phyloP scores from a whole-genome alignment of 1,140 invertebrate species.

The Dufourea novaeangliae region DNA sequence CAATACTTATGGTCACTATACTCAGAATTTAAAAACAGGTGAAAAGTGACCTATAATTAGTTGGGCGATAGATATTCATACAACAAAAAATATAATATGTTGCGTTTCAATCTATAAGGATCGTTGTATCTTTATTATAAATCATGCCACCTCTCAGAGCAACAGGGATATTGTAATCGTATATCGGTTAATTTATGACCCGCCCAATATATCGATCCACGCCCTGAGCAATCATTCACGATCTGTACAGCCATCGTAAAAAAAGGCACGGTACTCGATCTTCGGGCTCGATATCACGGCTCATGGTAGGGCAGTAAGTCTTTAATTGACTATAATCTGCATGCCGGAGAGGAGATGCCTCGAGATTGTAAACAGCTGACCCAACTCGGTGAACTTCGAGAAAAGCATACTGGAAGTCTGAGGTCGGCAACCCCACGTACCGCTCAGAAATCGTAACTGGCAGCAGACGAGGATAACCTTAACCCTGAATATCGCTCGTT shows the following conservation, averaged over 20 bases:
- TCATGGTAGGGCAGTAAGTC: constrained; percentile 56
- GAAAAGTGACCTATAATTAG: too few relatives aligned
- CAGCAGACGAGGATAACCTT: constrained; percentile 61
- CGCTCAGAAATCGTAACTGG: constrained; percentile 59
- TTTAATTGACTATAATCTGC: constrained; percentile 77
- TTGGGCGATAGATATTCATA: too few relatives aligned
- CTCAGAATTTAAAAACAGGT: too few relatives aligned
- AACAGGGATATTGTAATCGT: constrained; percentile 2
- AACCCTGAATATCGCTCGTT: constrained; percentile 69
- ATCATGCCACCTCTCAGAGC: background rate
- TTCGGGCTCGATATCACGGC: constrained; percentile 60
- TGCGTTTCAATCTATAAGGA: too few relatives aligned
- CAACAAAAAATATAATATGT: too few relatives aligned
- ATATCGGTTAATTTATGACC: constrained; percentile 4
- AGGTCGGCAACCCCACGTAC: constrained; percentile 63
- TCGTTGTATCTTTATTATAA: background rate
- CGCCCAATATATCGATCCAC: constrained; percentile 24
- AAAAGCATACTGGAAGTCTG: constrained; percentile 38
- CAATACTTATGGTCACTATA: too few relatives aligned
- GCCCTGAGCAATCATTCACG: constrained; percentile 7
- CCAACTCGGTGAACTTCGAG: constrained; percentile 49
- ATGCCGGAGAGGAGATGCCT: constrained; percentile 65
- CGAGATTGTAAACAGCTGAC: constrained; percentile 71
- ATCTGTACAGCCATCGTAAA: constrained; percentile 2
- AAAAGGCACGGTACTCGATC: constrained; percentile 19